These are phyloP conservation scores for Galaxias olidus DNA, from an alignment of 2,797 vertebrate species.

Conservation along the genomic window DNA sequence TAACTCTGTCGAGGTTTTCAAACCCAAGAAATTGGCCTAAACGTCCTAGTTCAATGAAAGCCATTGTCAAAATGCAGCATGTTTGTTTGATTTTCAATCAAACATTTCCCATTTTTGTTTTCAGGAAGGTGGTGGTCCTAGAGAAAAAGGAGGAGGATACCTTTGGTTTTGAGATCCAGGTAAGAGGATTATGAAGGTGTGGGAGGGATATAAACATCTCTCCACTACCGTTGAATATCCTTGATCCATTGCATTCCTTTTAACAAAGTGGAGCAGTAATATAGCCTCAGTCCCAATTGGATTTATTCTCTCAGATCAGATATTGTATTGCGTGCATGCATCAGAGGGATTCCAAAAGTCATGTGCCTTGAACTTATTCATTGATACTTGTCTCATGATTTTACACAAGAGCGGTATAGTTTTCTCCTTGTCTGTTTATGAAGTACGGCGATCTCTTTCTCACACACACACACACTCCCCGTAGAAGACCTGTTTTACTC, in stretches of 20 bases:
- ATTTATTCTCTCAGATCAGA: neutral
- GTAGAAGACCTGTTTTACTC: slow-evolving; percentile 37
- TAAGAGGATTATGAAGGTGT: slow-evolving; percentile 58
- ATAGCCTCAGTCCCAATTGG: slow-evolving; percentile 25
- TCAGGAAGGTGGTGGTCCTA: slow-evolving; percentile 85
- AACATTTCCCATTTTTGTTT: slow-evolving; percentile 29
- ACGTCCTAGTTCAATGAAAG: too few species aligned
- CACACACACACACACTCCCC: slow-evolving; percentile 52
- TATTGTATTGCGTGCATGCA: neutral
- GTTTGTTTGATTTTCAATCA: neutral
- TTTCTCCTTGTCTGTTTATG: slow-evolving; percentile 41
- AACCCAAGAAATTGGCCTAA: too few species aligned
- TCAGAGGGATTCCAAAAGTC: slow-evolving; percentile 30
- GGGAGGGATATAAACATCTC: too few species aligned
- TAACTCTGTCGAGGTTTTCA: too few species aligned
- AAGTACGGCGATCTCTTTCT: slow-evolving; percentile 41
- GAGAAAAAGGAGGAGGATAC: slow-evolving; percentile 87
- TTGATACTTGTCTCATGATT: slow-evolving; percentile 52
- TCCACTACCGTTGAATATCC: too few species aligned
- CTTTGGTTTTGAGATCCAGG: slow-evolving; percentile 98
- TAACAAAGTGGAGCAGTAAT: slow-evolving; percentile 6
- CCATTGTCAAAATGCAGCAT: too few species aligned
- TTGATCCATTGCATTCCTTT: neutral
- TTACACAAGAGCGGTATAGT: neutral
- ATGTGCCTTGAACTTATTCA: slow-evolving; percentile 9